Evolutionary conservation across 2,113 vertebrate genomes (phyloP).

Genomic region (Galemys pyrenaicus): DNA sequence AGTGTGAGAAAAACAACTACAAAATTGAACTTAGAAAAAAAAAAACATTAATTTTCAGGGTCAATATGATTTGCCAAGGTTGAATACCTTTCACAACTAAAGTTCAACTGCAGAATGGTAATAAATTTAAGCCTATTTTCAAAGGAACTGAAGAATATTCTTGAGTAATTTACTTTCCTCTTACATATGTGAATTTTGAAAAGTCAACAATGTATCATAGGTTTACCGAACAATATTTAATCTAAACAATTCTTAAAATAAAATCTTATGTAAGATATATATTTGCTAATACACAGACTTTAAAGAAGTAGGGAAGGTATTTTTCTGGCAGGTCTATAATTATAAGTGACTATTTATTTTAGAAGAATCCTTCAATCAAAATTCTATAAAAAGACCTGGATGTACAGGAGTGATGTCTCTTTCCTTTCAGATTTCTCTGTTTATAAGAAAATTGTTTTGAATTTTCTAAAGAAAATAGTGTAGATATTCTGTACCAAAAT

Average conservation of each 20-base stretch:
- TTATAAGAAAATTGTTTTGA: neutral
- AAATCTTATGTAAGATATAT: neutral
- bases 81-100: conserved; percentile 33
- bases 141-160: conserved; percentile 23
- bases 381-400: neutral
- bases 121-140: conserved; percentile 39
- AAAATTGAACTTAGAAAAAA: too few relatives aligned
- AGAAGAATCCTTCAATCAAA: neutral
- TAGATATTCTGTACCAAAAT: neutral
- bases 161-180: neutral
- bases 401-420: neutral
- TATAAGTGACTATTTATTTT: neutral
- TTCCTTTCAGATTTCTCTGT: neutral
- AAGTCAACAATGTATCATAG: neutral
- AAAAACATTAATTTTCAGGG: neutral
- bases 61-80: too few relatives aligned
- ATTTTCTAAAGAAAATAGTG: neutral
- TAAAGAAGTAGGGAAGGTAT: neutral
- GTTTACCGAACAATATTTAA: conserved; percentile 31
- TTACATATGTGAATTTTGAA: neutral
- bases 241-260: neutral
- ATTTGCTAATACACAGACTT: neutral
- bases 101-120: neutral
- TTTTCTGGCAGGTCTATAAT: neutral
- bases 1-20: too few relatives aligned